These are phyloP conservation scores for Dendrocopos noguchii DNA, from an alignment of 2,113 vertebrate species.

Conservation along the genomic window DNA sequence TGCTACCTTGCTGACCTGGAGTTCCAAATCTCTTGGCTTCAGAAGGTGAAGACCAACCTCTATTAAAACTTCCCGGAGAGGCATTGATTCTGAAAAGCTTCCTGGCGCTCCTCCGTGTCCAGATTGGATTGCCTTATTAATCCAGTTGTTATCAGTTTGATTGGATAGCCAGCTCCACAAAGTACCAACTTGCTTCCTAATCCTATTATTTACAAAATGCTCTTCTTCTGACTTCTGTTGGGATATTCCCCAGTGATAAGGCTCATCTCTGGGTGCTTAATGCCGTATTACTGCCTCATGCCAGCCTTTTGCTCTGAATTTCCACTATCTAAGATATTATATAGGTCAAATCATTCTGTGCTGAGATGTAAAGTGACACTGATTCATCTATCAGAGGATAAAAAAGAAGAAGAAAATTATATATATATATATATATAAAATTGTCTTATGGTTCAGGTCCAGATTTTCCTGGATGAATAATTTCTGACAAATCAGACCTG, in stretches of 20 bases:
- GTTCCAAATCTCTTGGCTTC: conserved; percentile 66
- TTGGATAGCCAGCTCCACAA: conserved; percentile 57
- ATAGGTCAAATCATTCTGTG: conserved; percentile 46
- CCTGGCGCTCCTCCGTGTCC: conserved; percentile 32
- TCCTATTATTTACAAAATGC: conserved; percentile 50
- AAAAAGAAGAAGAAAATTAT: background rate
- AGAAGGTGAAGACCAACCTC: conserved; percentile 69
- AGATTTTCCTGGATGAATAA: conserved; percentile 24
- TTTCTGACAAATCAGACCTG: conserved; percentile 21
- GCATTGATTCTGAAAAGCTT: conserved; percentile 73
- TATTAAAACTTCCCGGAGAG: conserved; percentile 63
- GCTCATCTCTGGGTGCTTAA: background rate
- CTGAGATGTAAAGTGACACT: conserved; percentile 44
- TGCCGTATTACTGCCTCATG: conserved; percentile 39
- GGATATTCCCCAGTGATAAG: conserved; percentile 39
- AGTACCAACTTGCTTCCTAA: conserved; percentile 46
- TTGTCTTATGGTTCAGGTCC: background rate
- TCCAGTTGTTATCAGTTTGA: conserved; percentile 71
- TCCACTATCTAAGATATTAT: conserved; percentile 31
- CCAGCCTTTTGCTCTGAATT: conserved; percentile 35
- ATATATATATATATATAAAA: background rate
- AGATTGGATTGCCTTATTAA: conserved; percentile 70
- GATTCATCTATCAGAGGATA: conserved; percentile 14
- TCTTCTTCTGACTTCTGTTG: conserved; percentile 31
- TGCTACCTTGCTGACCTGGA: conserved; percentile 56